phyloP scores from a whole-genome alignment of 2,113 vertebrate genomes.

The Phrynosoma platyrhinos region DNA sequence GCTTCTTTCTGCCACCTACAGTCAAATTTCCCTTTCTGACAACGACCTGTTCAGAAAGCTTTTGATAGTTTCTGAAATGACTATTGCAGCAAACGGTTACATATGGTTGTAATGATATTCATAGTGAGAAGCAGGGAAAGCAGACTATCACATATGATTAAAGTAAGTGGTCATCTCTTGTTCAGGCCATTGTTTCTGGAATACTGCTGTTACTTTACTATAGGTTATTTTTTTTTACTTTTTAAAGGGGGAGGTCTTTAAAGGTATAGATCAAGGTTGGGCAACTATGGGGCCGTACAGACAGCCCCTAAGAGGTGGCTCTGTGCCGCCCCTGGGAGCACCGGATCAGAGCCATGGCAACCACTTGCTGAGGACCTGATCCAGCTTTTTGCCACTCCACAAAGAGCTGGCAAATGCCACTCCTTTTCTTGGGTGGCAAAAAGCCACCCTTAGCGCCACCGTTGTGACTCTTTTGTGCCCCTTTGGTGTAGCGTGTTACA shows the following conservation, averaged over 20 bases:
- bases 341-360: no score
- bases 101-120: slow-evolving; percentile 15
- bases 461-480: no score
- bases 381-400: no score
- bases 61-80: neutral
- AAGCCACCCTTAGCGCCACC: no score
- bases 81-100: neutral
- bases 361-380: no score
- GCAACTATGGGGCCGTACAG: neutral
- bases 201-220: neutral
- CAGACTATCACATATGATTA: neutral
- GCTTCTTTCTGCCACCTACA: neutral
- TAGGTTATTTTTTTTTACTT: neutral
- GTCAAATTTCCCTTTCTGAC: slow-evolving; percentile 5
- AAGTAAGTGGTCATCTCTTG: neutral
- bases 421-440: no score
- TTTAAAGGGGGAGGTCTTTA: neutral
- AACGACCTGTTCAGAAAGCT: neutral
- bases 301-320: no score
- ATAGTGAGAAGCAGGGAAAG: neutral
- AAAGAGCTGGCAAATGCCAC: no score
- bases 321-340: no score
- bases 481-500: no score
- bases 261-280: no score
- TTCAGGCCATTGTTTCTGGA: neutral